Conservation (phyloP, 2,888 invertebrate genomes). For the Sphaerophoria rueppellii region DNA sequence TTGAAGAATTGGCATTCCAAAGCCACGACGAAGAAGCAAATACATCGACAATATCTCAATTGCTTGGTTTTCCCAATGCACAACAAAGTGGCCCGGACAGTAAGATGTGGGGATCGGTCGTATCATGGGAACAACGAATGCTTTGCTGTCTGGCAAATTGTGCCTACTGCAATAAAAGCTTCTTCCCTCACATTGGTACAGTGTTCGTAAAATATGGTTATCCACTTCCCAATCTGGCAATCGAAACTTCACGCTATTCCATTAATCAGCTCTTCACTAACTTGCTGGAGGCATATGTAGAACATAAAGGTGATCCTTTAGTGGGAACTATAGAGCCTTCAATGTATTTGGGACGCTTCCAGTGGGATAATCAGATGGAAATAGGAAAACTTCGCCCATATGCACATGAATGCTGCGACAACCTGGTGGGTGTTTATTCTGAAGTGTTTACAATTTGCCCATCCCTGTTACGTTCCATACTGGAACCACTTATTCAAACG, state of each 20-base stretch:
- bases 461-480: constrained; percentile 88
- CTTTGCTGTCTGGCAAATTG: constrained; percentile 95
- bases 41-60: constrained; percentile 85
- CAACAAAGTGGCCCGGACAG: constrained; percentile 77
- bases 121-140: constrained; percentile 90
- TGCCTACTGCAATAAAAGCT: constrained; percentile 89
- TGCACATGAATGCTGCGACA: constrained; percentile 93
- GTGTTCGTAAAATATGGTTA: constrained; percentile 86
- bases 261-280: constrained; percentile 82
- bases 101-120: constrained; percentile 77
- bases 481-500: constrained; percentile 92
- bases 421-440: constrained; percentile 85
- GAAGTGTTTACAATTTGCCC: constrained; percentile 86
- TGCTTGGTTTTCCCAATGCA: constrained; percentile 85
- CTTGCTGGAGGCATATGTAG: constrained; percentile 91
- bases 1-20: constrained; percentile 88
- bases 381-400: constrained; percentile 92
- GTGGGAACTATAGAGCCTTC: constrained; percentile 98
- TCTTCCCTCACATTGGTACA: constrained; percentile 88
- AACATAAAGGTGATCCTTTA: constrained; percentile 95
- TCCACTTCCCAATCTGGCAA: constrained; percentile 88
- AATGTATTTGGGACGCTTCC: constrained; percentile 95
- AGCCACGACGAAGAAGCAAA: constrained; percentile 85
- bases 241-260: constrained; percentile 87
- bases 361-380: constrained; percentile 90